Percentiles rank a stretch among this genome's conserved stretches.
Conservation (phyloP, 2,888 invertebrate species). For the Drosophila multiciliata region DNA sequence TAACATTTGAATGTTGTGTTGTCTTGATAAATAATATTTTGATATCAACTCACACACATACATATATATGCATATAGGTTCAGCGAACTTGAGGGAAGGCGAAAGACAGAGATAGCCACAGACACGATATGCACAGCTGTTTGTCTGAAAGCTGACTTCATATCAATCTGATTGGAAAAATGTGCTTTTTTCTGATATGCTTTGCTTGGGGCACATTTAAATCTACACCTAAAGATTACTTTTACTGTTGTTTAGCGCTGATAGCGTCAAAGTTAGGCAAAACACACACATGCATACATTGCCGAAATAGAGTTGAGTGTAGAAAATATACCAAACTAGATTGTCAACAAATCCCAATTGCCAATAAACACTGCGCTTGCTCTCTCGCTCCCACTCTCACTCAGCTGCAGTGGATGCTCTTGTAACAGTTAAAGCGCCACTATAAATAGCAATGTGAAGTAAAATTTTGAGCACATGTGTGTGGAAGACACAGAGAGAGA, state of each 20-base stretch:
- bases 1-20: neutral
- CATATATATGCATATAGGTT: conserved; percentile 28
- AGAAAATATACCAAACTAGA: conserved; percentile 23
- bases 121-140: conserved; percentile 32
- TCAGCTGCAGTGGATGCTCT: conserved; percentile 21
- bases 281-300: neutral
- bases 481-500: conserved; percentile 1
- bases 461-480: conserved; percentile 53
- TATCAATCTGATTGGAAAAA: conserved; percentile 19
- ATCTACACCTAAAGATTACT: conserved; percentile 19
- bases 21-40: conserved; percentile 35
- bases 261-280: conserved; percentile 33
- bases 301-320: conserved; percentile 22
- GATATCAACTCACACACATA: conserved; percentile 5
- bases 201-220: conserved; percentile 4
- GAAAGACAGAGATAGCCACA: neutral
- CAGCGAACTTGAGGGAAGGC: conserved; percentile 51
- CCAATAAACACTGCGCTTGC: neutral
- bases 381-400: neutral
- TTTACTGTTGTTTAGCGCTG: conserved; percentile 46
- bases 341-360: conserved; percentile 46
- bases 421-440: conserved; percentile 49
- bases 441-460: conserved; percentile 67
- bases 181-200: neutral
- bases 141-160: conserved; percentile 3